Evolutionary conservation across 1,140 invertebrate species (phyloP).

Genomic region (Tetragnatha versicolor): DNA sequence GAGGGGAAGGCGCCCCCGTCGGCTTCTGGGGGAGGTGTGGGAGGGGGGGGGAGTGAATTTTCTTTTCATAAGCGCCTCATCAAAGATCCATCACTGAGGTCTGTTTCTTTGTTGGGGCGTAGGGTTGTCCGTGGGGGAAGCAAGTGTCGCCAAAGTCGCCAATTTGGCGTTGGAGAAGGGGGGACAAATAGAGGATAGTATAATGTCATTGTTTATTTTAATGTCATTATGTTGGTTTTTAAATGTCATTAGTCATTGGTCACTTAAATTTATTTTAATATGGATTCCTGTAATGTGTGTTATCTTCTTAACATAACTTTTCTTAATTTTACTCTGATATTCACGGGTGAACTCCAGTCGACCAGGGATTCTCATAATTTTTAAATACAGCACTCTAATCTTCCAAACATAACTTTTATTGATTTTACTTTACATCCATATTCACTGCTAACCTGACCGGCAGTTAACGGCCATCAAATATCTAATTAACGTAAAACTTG

Average conservation of each 20-base stretch:
- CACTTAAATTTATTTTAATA: not conserved
- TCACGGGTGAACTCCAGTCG: too few relatives aligned
- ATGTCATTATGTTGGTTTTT: not conserved
- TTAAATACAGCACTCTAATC: too few relatives aligned
- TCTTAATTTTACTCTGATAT: too few relatives aligned
- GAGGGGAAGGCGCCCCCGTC: not conserved
- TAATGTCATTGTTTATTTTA: not conserved
- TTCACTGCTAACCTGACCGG: too few relatives aligned
- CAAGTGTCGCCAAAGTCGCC: not conserved
- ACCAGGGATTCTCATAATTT: too few relatives aligned
- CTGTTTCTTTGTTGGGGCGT: not conserved
- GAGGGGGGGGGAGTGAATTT: constrained; percentile 3
- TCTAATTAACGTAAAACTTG: too few relatives aligned
- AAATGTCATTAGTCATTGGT: not conserved
- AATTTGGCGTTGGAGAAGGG: not conserved
- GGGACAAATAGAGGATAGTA: not conserved
- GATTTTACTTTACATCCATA: too few relatives aligned
- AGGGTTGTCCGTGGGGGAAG: not conserved
- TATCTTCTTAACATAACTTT: not conserved
- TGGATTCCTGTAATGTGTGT: not conserved
- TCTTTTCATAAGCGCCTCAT: constrained; percentile 39
- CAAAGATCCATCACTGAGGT: constrained; percentile 34
- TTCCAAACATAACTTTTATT: too few relatives aligned
- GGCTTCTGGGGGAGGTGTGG: not conserved
- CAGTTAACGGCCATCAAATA: too few relatives aligned